A percentile compares a stretch with the other conserved stretches of the same genome.
Conservation (phyloP, 2,113 vertebrate genomes). For the Odocoileus virginianus region DNA sequence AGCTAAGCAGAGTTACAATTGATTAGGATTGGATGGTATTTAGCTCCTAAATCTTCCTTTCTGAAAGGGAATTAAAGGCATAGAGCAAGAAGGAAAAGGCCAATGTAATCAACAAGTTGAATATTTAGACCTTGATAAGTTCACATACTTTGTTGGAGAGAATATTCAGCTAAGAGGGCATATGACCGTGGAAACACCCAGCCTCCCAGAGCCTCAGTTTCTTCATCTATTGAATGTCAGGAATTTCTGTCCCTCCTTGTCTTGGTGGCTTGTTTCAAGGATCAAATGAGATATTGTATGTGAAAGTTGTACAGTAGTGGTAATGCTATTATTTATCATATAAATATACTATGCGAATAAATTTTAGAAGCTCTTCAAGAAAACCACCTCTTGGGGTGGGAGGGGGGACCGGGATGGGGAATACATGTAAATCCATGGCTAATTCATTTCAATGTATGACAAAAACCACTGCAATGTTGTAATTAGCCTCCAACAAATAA, state of each 20-base stretch:
- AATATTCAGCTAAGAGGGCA: neutral
- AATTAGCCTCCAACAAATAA: too few relatives aligned
- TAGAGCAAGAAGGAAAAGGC: neutral
- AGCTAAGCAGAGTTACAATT: neutral
- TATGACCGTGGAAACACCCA: neutral
- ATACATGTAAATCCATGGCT: too few relatives aligned
- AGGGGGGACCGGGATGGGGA: too few relatives aligned
- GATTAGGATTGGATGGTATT: neutral
- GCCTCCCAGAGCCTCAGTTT: neutral
- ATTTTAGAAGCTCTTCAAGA: constrained; percentile 5
- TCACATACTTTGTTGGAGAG: neutral
- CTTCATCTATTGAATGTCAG: neutral
- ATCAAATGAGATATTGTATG: neutral
- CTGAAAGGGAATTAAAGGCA: neutral
- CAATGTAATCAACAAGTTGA: neutral
- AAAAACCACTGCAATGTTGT: too few relatives aligned
- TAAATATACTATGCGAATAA: neutral
- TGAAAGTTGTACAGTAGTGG: neutral
- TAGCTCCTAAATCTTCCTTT: neutral
- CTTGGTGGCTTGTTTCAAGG: neutral
- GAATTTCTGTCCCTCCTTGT: neutral
- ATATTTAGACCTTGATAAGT: neutral
- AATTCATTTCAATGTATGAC: too few relatives aligned
- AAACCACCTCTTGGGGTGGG: neutral
- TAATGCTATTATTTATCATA: neutral